Base-by-base conservation (phyloP, 2,797 vertebrate genomes). In the Darevskia nairensis region DNA sequence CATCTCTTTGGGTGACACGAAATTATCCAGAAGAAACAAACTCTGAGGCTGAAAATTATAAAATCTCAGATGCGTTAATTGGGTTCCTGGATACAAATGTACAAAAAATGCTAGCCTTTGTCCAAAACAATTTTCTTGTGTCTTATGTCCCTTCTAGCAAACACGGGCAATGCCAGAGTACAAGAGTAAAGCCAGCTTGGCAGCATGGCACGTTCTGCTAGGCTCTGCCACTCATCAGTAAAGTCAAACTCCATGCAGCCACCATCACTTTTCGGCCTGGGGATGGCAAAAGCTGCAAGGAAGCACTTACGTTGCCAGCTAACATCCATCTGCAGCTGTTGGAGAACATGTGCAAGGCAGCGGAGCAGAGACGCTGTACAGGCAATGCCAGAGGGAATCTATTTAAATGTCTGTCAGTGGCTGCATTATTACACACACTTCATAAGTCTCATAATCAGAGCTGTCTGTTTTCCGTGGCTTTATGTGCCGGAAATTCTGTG, bases 401-500 rank as follows among this genome's bases (percentile, higher is more conserved):
- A 66, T 81, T 75, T 85, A 27, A 85, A 89, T 75, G 78, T 50
- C 59, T 89, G 82, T 89, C 83, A 85, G 6, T 74, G 13, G 29
- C 29, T 75, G 35, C 88, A 80, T 80, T 89, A 85, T 84, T 85
- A 80, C 76, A 85, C 72, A 85, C 83, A 80, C 64, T 81, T 85
- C 86, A 88, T 77, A 90, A 88, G 66, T 71, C 39, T 82, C 84
- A 82, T 88, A 84, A 88, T 88, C 82, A 80, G 77, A 85, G 29
- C 66, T 86, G 84, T 78, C 88, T 86, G 71, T 71, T 82, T 78
- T 82, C 61, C 61, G 59, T 39, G 21, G 35, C 75, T 77, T 85
- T 55, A 86, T 11, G 29, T 66, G 74, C 50, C 7, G 13, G 44
- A 72, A 44, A 69, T 55, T 80, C 29, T 66, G n/a, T 44, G 75